Evolutionary conservation across 2,888 invertebrate species (phyloP), one percentile per base, ranked within the genome.

Genomic region (Phengaris arion): DNA sequence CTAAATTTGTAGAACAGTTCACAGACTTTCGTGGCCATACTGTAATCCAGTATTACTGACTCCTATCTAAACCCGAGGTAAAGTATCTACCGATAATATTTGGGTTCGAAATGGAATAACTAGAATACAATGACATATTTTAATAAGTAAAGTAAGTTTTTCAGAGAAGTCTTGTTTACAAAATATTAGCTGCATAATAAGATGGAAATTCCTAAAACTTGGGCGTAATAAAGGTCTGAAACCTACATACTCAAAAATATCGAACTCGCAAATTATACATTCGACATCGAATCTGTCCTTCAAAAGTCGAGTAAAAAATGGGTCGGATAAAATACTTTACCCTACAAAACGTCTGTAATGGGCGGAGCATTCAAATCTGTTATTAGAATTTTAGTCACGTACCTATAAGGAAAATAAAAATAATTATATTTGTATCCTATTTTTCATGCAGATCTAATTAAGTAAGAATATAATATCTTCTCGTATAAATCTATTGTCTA

Each of bases 381-480:
- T 15, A 35, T 54, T 54, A 54, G 13, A 54, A 70, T 70, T 48
- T 22, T 0, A 48, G 22, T 22, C 1, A 54, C 22, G 59, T 68
- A 48, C 8, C 22, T 22, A 22, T 22, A 68, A 68, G 51, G 68
- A 74, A 51, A 74, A 59, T 46, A 15, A 64, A 35, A 22, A 64
- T 22, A 22, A 22, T 22, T 22, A 22, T 22, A 22, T 22, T 22
- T 64, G 64, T 64, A 35, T 64, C 12, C n/a, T 9, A 52, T 12
- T 52, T 22, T 68, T 74, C 7, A 68, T 13, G 8, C 35, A 22
- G 10, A 48, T 64, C 22, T 22, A 22, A 22, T 22, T 22, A 22
- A 22, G 9, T 15, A 70, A 51, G 48, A 69, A 48, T 46, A n/a
- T 2, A 45, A 68, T 68, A 68, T 35, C 45, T 15, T 15, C 6